These are phyloP conservation scores for Patiria miniata DNA, from an alignment of 35 echinoderm and acorn worm genomes.

Conservation along the genomic window DNA sequence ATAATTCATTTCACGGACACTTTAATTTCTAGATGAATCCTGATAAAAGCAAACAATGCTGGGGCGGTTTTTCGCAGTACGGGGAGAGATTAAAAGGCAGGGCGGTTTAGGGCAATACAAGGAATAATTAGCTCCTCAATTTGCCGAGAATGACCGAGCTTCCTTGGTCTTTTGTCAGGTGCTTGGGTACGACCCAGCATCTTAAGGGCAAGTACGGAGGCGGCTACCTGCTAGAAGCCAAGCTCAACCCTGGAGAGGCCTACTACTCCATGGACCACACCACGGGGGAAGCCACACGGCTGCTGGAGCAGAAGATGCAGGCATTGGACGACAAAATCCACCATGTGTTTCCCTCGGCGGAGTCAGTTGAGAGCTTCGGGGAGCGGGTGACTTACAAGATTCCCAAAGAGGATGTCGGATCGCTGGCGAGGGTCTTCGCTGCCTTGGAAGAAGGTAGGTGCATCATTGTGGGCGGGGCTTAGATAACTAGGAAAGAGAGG, in stretches of 20 bases:
- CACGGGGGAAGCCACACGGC: neutral
- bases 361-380: conserved; percentile 60
- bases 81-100: no score
- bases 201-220: conserved; percentile 80
- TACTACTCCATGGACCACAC: conserved; percentile 43
- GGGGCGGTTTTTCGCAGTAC: no score
- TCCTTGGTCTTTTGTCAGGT: conserved; percentile 23
- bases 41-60: no score
- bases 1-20: no score
- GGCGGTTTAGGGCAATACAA: no score
- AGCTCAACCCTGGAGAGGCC: conserved; percentile 52
- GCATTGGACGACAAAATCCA: conserved; percentile 34
- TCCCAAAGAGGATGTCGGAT: conserved; percentile 29
- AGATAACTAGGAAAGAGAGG: no score
- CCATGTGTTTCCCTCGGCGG: conserved; percentile 30
- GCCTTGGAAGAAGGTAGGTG: conserved; percentile 64
- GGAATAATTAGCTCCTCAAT: no score
- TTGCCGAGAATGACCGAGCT: no score
- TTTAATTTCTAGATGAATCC: no score
- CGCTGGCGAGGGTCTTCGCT: conserved; percentile 55
- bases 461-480: no score
- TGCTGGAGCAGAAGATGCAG: conserved; percentile 33
- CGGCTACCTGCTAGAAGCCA: conserved; percentile 73
- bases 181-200: conserved; percentile 69
- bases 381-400: conserved; percentile 71